phyloP scores from a whole-genome alignment of 2,113 vertebrate genomes.

The Jacana jacana region DNA sequence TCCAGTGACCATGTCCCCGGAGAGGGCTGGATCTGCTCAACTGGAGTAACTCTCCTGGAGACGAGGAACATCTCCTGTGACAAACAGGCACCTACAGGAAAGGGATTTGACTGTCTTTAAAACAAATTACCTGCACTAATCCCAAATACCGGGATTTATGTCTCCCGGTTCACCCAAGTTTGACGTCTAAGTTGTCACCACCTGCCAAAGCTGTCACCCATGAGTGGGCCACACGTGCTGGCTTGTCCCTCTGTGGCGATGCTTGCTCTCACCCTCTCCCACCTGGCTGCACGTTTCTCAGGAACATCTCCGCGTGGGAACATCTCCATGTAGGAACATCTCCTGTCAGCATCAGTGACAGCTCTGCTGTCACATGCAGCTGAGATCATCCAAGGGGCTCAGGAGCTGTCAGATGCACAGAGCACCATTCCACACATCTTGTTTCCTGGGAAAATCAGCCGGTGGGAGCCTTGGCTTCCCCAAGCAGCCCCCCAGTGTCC shows the following conservation, averaged over 20 bases:
- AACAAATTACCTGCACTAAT: slow-evolving; percentile 33
- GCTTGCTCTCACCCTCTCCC: neutral
- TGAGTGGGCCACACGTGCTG: neutral
- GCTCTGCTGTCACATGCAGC: neutral
- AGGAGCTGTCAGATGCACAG: neutral
- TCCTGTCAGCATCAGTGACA: neutral
- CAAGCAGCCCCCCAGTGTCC: neutral
- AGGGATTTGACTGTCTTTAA: neutral
- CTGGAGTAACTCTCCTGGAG: neutral
- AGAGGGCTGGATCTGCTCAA: neutral
- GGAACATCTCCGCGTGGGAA: neutral
- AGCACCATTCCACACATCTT: accelerated
- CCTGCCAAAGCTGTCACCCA: neutral
- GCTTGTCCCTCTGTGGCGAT: neutral
- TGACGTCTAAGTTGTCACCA: neutral
- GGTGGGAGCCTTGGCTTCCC: neutral
- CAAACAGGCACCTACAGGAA: neutral
- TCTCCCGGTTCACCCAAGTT: neutral
- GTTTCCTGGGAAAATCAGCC: neutral
- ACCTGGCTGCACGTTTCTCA: neutral
- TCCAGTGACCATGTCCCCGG: neutral
- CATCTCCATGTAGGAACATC: neutral
- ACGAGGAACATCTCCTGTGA: neutral
- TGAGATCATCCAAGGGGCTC: neutral
- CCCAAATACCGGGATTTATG: neutral